Percentiles rank a stretch among this genome's conserved stretches.
These are phyloP conservation scores for Melanophora roralis DNA, from an alignment of 2,888 invertebrate genomes.

Conservation along the genomic window DNA sequence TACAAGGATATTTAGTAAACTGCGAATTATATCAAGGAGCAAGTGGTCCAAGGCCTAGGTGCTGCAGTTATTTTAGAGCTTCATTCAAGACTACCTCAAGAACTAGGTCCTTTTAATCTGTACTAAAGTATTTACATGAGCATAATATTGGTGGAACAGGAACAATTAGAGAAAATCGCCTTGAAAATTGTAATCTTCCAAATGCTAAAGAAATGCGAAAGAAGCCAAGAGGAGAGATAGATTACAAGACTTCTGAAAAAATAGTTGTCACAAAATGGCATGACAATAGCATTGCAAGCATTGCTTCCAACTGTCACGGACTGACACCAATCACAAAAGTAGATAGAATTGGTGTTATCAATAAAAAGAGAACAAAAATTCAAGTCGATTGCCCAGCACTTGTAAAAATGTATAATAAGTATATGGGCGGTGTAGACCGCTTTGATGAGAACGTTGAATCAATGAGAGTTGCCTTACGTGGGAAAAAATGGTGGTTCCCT, in stretches of 20 bases:
- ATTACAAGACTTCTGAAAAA: neutral
- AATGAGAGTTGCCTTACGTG: constrained; percentile 3
- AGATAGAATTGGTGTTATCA: constrained; percentile 7
- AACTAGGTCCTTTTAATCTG: neutral
- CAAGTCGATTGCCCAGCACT: constrained; percentile 9
- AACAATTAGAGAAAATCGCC: neutral
- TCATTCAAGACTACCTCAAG: neutral
- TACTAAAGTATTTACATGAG: neutral
- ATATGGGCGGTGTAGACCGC: neutral
- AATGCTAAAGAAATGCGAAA: neutral
- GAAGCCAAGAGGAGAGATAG: neutral
- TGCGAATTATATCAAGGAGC: constrained; percentile 33
- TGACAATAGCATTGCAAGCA: constrained; percentile 12
- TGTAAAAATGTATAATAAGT: constrained; percentile 17
- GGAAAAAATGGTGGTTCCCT: constrained; percentile 8
- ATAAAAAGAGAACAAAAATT: constrained; percentile 11
- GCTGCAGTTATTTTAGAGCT: neutral
- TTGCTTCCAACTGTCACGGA: neutral
- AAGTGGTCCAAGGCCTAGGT: constrained; percentile 4
- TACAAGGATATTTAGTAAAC: constrained; percentile 27
- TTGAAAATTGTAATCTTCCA: constrained; percentile 2
- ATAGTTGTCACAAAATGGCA: constrained; percentile 5
- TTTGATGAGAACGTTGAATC: constrained; percentile 22
- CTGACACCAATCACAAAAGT: constrained; percentile 5
- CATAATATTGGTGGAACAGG: neutral